Base-by-base conservation (phyloP, 92 coral and sea anemone species). In the Epizoanthus stellaris region DNA sequence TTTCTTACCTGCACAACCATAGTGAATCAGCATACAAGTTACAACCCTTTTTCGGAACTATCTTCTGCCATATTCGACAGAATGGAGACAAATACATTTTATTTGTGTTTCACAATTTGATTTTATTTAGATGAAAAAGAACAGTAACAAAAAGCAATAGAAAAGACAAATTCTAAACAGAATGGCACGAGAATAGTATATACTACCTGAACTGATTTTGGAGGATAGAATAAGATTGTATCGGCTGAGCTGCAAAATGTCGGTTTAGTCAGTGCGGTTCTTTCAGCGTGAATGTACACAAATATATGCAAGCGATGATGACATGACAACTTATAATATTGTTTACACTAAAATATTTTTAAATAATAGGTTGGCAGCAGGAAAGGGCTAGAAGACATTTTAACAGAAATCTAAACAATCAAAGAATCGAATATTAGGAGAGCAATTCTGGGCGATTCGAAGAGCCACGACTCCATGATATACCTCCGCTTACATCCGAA, bases 111-210 rank as follows among this genome's bases (percentile, higher is more conserved):
- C 19, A 40, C 21, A 38, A 56, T 20, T 21, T 36, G 82, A 39
- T 36, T 77, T 58, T 39, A 40, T 77, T 60, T 60, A 15, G 43
- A 38, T 39, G 43, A 59, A 61, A 60, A 77, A 36, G 82, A 60
- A 77, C 82, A 75, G 66, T 34, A 30, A 56, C 80, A 75, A 75
- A 70, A 75, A 25, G 60, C 6, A 17, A 58, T 15, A 16, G 23
- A 76, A 76, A 76, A 76, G 54, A 30, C 5, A 16, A 76, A 10
- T 23, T 9, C 2, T n/a, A 36, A 34, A 34, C 23, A 17, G 56
- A 8, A 49, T 49, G 56, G 56, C 6, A 7, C 4, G 1, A 7
- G 6, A 40, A n/a, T 19, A 77, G 30, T 16, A 61, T 36, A 2
- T 77, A 39, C 70, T 59, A 39, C 45, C 70, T 15, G 23, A 13